Base-by-base conservation (phyloP, 2,888 invertebrate genomes). In the Eutolmus rufibarbis region DNA sequence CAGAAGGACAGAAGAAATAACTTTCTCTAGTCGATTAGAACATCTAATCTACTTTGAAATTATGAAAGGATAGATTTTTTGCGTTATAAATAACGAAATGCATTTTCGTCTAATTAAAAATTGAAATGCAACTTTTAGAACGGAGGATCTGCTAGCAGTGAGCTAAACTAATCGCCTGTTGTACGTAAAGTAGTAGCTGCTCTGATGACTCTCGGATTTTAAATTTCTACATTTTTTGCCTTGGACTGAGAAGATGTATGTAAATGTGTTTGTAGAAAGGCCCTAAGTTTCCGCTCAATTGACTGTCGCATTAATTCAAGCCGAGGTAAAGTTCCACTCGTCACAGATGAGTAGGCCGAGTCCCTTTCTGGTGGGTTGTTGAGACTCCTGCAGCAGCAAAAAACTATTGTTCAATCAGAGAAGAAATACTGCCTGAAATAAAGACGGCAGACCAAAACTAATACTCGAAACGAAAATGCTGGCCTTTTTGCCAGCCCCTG, bases 381-480 rank as follows among this genome's bases (percentile, higher is more conserved):
- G 51, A 79, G 79, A 79, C 43, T 56, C 79, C 28, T 9, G n/a
- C 5, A 9, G 12, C 5, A 31, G 37, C 34, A 57, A 84, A 82
- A 66, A 84, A 84, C 82, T 84, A 66, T 84, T 84, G 82, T 84
- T 40, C 82, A 40, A 84, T 37, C 82, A 66, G 82, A 84, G 19
- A 43, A 79, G 56, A 66, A 84, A 40, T 37, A 66, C 82, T 84
- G 82, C 37, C 66, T 34, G 82, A 66, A 84, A 84, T 84, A 84
- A 84, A 84, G 82, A 84, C 82, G 82, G 66, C 66, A 40, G 82
- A 66, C 66, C 82, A 57, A 84, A 84, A 84, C 82, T 84, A 84
- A 84, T 84, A 84, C 56, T 66, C 82, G 82, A 84, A 84, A 84
- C 82, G 82, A 84, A 84, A 84, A 84, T 66, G 79, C 79, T 56